A percentile compares a stretch with the other conserved stretches of the same genome.
phyloP scores from a whole-genome alignment of 2,797 vertebrate genomes.

The Artibeus lituratus region DNA sequence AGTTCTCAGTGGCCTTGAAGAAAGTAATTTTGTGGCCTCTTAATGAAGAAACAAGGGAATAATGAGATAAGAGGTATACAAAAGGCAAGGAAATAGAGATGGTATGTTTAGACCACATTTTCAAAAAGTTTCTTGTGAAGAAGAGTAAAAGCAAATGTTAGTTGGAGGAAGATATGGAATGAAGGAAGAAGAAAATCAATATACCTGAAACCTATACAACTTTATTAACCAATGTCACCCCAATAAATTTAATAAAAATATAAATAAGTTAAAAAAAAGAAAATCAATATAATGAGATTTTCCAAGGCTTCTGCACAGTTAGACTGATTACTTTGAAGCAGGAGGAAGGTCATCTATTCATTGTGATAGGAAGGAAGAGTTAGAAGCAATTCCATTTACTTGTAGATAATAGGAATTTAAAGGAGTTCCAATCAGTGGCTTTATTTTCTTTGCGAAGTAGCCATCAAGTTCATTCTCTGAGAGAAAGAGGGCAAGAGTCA shows the following conservation, averaged over 20 bases:
- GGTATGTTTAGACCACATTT: not conserved
- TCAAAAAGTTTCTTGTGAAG: not conserved
- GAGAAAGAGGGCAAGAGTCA: not conserved
- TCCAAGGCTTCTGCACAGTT: not conserved
- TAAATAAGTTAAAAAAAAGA: not conserved
- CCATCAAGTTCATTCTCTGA: not conserved
- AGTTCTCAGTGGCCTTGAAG: not conserved
- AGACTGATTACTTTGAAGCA: not conserved
- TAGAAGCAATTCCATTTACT: not conserved
- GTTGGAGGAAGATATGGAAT: not conserved
- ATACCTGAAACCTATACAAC: too few species aligned
- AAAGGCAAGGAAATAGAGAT: not conserved
- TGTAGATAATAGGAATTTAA: not conserved
- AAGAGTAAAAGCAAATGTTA: not conserved
- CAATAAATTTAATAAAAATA: too few species aligned
- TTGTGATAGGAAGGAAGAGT: not conserved
- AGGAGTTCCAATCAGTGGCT: not conserved
- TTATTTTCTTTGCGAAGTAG: not conserved
- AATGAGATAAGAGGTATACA: not conserved
- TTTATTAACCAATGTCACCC: too few species aligned
- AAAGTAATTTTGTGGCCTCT: not conserved
- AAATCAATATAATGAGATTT: not conserved
- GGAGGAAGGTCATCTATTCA: not conserved
- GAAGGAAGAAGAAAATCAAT: not conserved
- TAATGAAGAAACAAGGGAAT: not conserved